These are phyloP conservation scores for Sepiola atlantica DNA, from an alignment of 2,888 invertebrate species.

Conservation along the genomic window DNA sequence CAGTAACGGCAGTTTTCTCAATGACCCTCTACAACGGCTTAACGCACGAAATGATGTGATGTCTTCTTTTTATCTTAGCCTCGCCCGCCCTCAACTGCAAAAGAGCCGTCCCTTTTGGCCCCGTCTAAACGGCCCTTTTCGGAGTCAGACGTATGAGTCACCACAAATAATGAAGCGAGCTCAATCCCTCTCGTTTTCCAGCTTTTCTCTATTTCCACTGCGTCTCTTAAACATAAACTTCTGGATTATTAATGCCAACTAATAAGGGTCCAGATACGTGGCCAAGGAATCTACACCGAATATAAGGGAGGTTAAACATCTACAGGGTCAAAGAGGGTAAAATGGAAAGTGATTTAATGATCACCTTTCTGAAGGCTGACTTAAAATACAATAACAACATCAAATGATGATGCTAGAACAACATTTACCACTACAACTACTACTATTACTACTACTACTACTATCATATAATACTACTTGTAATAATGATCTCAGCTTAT, in stretches of 20 bases:
- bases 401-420: not conserved
- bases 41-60: not conserved
- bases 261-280: not conserved
- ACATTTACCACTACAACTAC: too few species aligned
- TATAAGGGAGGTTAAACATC: not conserved
- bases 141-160: not conserved
- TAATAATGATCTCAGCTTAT: too few species aligned
- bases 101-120: not conserved
- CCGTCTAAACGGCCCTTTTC: not conserved
- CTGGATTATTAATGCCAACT: not conserved
- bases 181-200: not conserved
- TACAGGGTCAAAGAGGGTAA: not conserved
- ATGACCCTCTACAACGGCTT: not conserved
- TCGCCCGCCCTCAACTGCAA: not conserved
- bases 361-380: not conserved
- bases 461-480: too few species aligned
- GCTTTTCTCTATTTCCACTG: not conserved
- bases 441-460: too few species aligned
- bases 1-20: not conserved
- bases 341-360: not conserved
- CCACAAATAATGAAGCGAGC: constrained; percentile 6
- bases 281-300: not conserved
- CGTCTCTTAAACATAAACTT: not conserved
- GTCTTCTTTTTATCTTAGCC: not conserved
- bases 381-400: not conserved